Evolutionary conservation across 2,888 invertebrate genomes (phyloP), one percentile per base, ranked within the genome.

Genomic region (Pyralis farinalis): DNA sequence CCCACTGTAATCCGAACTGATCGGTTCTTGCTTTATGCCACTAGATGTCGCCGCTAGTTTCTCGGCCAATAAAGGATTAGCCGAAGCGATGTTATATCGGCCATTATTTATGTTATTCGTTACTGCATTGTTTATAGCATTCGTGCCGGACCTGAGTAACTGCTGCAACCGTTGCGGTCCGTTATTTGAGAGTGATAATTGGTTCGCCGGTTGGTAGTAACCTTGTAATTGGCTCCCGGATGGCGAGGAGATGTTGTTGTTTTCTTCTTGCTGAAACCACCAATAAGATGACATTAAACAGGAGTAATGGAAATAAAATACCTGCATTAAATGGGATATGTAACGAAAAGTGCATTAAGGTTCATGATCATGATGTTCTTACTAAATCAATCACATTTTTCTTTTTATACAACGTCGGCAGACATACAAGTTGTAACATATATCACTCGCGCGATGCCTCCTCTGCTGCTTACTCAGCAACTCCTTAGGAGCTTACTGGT

Each of bases 61-160:
- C 90, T 96, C 96, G 56, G 96, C 96, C 47, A 97, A 90, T 53
- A 97, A 81, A 9, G 97, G 97, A 81, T 97, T 97, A 34, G 95
- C 94, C 7, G 96, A 96, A 20, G 95, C 95, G 51, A 96, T 95
- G 55, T 95, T 95, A 72, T 93, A 94, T 71, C 94, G 85, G 58
- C 92, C 91, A 63, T 91, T 90, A 62, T 90, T 90, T 47, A 87
- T 90, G 34, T 76, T 85, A 47, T 75, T 84, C n/a, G 75, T 68
- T 42, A 86, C 78, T 45, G 72, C 79, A 56, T 80, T 82, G 71
- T 86, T 77, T 74, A 88, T 72, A 61, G 91, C 75, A 70, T 78
- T 71, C 53, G 90, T 78, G 67, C 91, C 76, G 43, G 90, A 81
- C 44, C 85, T 59, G 46, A 87, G 63, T 49, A 88, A 56, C 47